Evolutionary conservation across 2,888 invertebrate genomes (phyloP), one percentile per base, ranked within the genome.

Genomic region (Diplolepis rosae): DNA sequence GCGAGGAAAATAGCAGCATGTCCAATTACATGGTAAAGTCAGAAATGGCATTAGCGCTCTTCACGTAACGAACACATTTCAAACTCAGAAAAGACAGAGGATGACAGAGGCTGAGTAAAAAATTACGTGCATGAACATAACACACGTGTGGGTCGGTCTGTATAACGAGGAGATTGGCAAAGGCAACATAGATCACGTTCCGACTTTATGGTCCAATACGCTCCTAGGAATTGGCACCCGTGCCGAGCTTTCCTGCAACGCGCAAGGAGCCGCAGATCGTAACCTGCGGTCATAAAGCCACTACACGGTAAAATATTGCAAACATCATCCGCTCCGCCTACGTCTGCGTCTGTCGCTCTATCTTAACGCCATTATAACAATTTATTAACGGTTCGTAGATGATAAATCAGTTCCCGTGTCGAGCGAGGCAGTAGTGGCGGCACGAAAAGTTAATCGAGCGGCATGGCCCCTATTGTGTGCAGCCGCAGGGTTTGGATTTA

Each of bases 241-340:
- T 76, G 80, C 82, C 80, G 80, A 80, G 83, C 82, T 82, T 84
- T 80, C 76, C 83, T 83, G 79, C 81, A 78, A 82, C 82, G 81
- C 76, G 80, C 80, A 77, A 81, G 80, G 80, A 83, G 82, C 82
- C 73, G 79, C 76, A 84, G 83, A 85, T 87, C 87, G 86, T 87
- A 87, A 87, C 87, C 85, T 84, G 82, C 80, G 85, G 84, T 85
- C 87, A 87, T 88, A 88, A 88, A 88, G 87, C 87, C 85, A 87
- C 87, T 84, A 82, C 84, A 79, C 80, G 82, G 78, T 87, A 82
- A 87, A 86, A 87, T 88, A 87, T 87, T 81, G 82, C 83, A 80
- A 81, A 79, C 83, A 78, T 82, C 80, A 79, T 77, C 77, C 79
- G 78, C 77, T 78, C 78, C 80, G 78, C 81, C 81, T 83, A 83